Evolutionary conservation across 2,888 invertebrate species (phyloP), one percentile per base, ranked within the genome.

Genomic region (Exocentrus adspersus): DNA sequence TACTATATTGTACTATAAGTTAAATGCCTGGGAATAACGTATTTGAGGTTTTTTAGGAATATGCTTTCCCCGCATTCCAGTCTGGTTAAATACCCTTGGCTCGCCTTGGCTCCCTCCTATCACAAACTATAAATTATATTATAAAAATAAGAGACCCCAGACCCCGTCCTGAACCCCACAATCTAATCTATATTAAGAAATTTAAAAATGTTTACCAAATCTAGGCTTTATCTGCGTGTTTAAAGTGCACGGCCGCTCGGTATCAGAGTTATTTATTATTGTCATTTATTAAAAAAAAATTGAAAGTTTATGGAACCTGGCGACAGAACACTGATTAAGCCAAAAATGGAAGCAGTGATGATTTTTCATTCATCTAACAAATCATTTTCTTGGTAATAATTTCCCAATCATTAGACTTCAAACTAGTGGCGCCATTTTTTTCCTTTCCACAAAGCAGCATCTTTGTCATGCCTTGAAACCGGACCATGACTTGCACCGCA

Each of bases 151-250:
- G 1, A 46, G 46, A 57, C 57, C 57, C 32, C 46, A 46, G 46
- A 57, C 57, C 57, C 32, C 46, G 46, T 57, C 45, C 32, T 57
- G 57, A 57, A 57, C 57, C n/a, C 45, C 20, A 57, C 57, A 46
- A 57, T 57, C 57, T 57, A 57, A 57, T 57, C 57, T 57, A 19
- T 28, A 45, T 51, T 51, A 20, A 52, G 37, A 52, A 52, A 37
- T 17, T 52, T 37, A 57, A 45, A 57, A 57, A 57, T 57, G 32
- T 46, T 57, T 57, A 46, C 46, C 7, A 32, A 57, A 24, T 46
- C 30, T 56, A 19, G n/a, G 6, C n/a, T 45, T 46, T 57, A 46
- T 45, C 30, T 46, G 30, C 30, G 10, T 46, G 21, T 42, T 12
- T n/a, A n/a, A n/a, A n/a, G 37, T 12, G 37, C 45, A 32, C 17